Base-by-base conservation (phyloP, 2,113 vertebrate genomes). In the Oncorhynchus kisutch region DNA sequence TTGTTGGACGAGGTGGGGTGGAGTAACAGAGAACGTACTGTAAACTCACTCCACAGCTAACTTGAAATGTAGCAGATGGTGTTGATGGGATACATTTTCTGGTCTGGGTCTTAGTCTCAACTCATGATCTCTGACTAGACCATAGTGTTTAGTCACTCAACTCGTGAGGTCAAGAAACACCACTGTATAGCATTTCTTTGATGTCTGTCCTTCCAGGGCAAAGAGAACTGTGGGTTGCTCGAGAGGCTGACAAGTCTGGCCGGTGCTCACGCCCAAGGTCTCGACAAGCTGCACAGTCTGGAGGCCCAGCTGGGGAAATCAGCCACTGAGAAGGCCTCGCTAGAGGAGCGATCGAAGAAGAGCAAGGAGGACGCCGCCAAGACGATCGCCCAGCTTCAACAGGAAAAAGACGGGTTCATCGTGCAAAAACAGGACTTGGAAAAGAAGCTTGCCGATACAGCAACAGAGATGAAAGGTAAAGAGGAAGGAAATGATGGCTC, bases 221-320 rank as follows among this genome's bases (percentile, higher is more conserved):
- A 92, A 90, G 97, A 99, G 85, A 99, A 96, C 83, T 89, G 93
- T 1, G 93, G 94, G 1, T 84, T 99, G 78, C 77, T 97, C 91
- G 98, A 99, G 79, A 94, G 93, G 86, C 82, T 99, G 86, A 94
- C 97, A 6, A 90, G 3, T 67, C 84, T 98, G 79, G 94, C 96
- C 24, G 89, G 89, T 34, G 80, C 90, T 22, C 95, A 92, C 14
- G 86, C 93, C 20, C 86, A 91, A 7, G 94, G 94, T 0, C 0
- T 87, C 39, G 94, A 96, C 5, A 95, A 88, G 73, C 91, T 96
- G 79, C 97, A 97, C 75, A 92, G 85, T 83, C 84, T 98, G 6
- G 95, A 99, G 79, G 66, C 70, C 18, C 94, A 96, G 72, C 90
- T 99, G n/a, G 91, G 93, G 82, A 97, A 94, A 85, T 82, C 92